Conservation (phyloP, 2,113 vertebrate genomes). For the Fukomys damarensis region DNA sequence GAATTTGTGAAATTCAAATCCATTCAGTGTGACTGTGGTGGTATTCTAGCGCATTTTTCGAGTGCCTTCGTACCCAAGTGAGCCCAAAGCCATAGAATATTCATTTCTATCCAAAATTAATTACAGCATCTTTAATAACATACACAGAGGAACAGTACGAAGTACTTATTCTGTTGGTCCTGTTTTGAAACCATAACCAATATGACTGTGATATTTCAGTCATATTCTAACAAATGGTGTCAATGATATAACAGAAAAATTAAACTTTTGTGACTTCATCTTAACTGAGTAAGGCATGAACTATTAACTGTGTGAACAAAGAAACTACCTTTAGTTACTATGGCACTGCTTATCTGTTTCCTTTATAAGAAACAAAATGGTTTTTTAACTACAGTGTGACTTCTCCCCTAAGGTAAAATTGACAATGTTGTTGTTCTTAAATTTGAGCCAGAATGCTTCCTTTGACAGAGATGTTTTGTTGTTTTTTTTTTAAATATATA, state of each 20-base stretch:
- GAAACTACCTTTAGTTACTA: conserved; percentile 49
- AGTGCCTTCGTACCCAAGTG: background rate
- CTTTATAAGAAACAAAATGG: conserved; percentile 42
- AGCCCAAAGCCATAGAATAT: background rate
- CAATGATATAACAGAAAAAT: conserved; percentile 24
- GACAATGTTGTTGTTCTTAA: conserved; percentile 8
- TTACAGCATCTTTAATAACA: background rate
- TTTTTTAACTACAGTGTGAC: conserved; percentile 34
- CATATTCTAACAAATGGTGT: conserved; percentile 7
- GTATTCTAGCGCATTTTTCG: background rate
- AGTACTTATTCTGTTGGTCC: background rate
- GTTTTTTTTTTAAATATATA: background rate
- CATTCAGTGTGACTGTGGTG: background rate
- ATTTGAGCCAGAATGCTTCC: conserved; percentile 31
- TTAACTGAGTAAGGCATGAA: background rate
- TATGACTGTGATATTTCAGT: background rate
- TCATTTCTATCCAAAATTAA: background rate
- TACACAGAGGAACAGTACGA: background rate
- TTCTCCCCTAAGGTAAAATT: conserved; percentile 33
- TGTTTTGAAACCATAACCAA: background rate
- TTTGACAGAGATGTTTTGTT: background rate
- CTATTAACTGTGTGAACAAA: background rate
- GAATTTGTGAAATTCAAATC: background rate
- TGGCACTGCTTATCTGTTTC: conserved; percentile 7
- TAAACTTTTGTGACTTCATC: background rate